phyloP scores from a whole-genome alignment of 2,797 vertebrate species.

The Chelidonichthys spinosus region DNA sequence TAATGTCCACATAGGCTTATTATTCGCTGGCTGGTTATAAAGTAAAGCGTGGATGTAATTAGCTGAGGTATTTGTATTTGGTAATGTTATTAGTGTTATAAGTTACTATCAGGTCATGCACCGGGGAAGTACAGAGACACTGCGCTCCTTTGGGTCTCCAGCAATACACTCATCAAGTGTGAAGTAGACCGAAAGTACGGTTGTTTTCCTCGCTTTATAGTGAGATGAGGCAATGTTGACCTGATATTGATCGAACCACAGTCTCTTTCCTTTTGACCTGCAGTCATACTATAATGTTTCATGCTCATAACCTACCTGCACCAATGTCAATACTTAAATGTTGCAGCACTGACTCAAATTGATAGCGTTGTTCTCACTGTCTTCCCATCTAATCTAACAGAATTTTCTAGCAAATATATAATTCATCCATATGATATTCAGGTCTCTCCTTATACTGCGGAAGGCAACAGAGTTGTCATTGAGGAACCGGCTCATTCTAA shows the following conservation, averaged over 20 bases:
- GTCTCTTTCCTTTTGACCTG: not conserved
- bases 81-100: not conserved
- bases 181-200: not conserved
- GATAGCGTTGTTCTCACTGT: not conserved
- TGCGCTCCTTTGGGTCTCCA: not conserved
- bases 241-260: not conserved
- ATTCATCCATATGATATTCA: conserved; percentile 11
- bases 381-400: not conserved
- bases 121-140: too few species aligned
- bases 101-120: not conserved
- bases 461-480: not conserved
- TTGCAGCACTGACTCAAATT: not conserved
- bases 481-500: conserved; percentile 5
- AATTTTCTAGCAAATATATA: conserved; percentile 14
- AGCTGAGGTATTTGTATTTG: not conserved
- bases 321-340: not conserved
- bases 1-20: not conserved
- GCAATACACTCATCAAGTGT: too few species aligned
- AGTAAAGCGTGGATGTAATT: not conserved
- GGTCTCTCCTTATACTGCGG: not conserved
- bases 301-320: not conserved
- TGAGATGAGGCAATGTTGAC: not conserved
- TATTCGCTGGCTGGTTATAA: not conserved
- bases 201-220: not conserved
- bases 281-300: not conserved